Evolutionary conservation across 2,888 invertebrate genomes (phyloP), one percentile per base, ranked within the genome.

Genomic region (Exocentrus adspersus): DNA sequence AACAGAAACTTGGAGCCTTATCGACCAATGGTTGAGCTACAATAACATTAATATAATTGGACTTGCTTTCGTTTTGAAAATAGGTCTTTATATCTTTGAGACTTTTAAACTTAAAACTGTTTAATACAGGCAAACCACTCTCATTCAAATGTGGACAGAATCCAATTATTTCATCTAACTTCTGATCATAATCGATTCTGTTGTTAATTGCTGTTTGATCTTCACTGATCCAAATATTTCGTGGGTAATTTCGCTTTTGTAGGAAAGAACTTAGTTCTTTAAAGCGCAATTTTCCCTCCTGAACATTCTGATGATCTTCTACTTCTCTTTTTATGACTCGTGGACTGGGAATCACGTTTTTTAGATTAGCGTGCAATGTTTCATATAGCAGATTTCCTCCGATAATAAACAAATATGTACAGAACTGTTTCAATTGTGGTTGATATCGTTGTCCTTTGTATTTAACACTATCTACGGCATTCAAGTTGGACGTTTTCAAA

Each of bases 31-130:
- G 16, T 54, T 67, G 64, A 10, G 67, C 64, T 60, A 71, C 65
- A 10, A 60, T 60, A 6, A 65, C 56, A 60, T 71, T 62, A 7
- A 67, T 65, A 52, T 69, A 63, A 12, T 67, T 54, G n/a, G 42
- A 42, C 7, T 21, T 41, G 16, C 19, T 54, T 10, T 64, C 50
- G 24, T 54, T 52, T 20, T 24, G 9, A 54, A 37, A 54, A 54
- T 37, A 42, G n/a, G 37, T 41, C 41, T 42, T 10, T 5, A 54
- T 6, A 41, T 41, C 16, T 42, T 42, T 19, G 12, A 21, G 14
- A 54, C n/a, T 14, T 54, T 21, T 20, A 10, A 42, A 21, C n/a
- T 32, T 16, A 43, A 56, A 56, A 43, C 19, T 12, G 4, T 56
- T 42, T 56, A 24, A 5, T 7, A 56, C 21, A 28, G 56, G 56